Base-by-base conservation (phyloP, 1,140 invertebrate genomes). In the Drosophila persimilis region DNA sequence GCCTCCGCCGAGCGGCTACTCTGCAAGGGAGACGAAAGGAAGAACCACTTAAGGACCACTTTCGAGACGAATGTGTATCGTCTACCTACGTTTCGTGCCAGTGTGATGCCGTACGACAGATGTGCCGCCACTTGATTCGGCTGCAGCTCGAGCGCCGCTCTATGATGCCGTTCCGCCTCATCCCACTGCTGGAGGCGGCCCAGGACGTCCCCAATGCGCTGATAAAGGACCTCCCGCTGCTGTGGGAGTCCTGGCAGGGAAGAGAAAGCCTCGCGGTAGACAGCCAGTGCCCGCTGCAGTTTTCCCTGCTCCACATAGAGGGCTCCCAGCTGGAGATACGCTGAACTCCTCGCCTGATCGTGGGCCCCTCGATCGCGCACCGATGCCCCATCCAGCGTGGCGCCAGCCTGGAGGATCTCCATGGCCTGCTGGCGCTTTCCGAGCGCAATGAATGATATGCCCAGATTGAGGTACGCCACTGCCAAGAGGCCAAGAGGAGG, bases 401-500 rank as follows among this genome's bases (percentile, higher is more conserved):
- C 94, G 73, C 97, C 98, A 53, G 96, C 94, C 24, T 95, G 92
- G 51, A 98, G 95, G 47, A 97, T 95, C 72, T 95, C 94, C 39
- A 95, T 95, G 9, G 98, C 98, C 89, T 98, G 97, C 50, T 95
- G 94, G 71, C 95, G 94, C 48, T 95, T 93, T 9, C 97, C 97
- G 51, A 96, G 93, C 7, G 96, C 94, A 72, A 96, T 95, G 67
- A 98, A 93, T 22, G 97, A 95, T 66, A 97, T 95, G 1, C 97
- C 98, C 79, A 99, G 93, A 90, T 99, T 99, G 61, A 99, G 94
- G 92, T 99, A 97, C 44, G 98, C 98, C 94, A 98, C 97, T 98
- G 94, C 35, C 35, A 13, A 39, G 35, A 24, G 1, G 44, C 11
- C 11, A 9, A 1, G 11, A 26, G 17, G 11, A 52, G 17, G 20